phyloP scores from a whole-genome alignment of 2,888 invertebrate species.

The Harpalus rufipes region DNA sequence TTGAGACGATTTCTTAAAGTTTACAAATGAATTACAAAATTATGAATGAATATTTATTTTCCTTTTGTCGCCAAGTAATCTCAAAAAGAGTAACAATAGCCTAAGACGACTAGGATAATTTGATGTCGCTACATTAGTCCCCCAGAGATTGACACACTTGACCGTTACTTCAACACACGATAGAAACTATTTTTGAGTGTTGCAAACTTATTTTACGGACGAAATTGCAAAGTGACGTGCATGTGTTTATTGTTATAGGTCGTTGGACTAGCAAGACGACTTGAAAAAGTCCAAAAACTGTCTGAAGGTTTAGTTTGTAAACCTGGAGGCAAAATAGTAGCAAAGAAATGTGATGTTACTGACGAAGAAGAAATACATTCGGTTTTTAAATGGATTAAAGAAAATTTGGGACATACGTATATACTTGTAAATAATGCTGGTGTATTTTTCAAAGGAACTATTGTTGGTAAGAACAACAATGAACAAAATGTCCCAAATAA shows the following conservation, averaged over 20 bases:
- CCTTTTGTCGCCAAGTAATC: no score
- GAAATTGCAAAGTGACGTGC: no score
- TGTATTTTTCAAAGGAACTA: conserved; percentile 71
- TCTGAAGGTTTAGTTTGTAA: conserved; percentile 62
- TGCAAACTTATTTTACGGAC: no score
- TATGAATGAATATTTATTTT: no score
- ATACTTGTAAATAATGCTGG: conserved; percentile 82
- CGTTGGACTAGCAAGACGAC: conserved; percentile 79
- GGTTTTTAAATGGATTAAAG: conserved; percentile 79
- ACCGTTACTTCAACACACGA: neutral
- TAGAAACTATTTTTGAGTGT: no score
- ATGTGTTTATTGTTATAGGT: conserved; percentile 74
- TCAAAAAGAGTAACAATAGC: no score
- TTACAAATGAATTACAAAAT: no score
- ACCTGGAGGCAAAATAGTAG: conserved; percentile 73
- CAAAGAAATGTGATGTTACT: conserved; percentile 78
- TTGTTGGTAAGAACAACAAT: conserved; percentile 53
- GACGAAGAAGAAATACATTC: conserved; percentile 79
- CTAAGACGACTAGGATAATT: no score
- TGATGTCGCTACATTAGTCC: no score
- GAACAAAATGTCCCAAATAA: no score
- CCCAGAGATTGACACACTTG: no score
- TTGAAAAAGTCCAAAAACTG: conserved; percentile 76
- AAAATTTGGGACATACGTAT: conserved; percentile 79
- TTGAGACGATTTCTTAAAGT: no score